Base-by-base conservation (phyloP, 1,140 invertebrate genomes). In the Halesus radiatus region DNA sequence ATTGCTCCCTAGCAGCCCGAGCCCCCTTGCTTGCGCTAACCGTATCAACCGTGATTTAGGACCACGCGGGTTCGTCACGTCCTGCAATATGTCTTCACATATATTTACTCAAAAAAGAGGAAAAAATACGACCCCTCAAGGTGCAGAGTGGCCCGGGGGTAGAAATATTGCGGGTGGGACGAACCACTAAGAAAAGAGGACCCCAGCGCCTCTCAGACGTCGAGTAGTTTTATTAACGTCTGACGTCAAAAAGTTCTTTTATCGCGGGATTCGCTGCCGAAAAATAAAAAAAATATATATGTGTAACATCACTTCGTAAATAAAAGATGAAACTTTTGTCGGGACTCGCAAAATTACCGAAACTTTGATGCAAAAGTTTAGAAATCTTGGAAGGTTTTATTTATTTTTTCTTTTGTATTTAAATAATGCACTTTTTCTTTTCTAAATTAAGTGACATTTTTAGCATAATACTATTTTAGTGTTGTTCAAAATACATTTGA, bases 71-170 rank as follows among this genome's bases (percentile, higher is more conserved):
- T 64, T 83, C 79, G 81, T 83, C 81, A 83, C 81, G 81, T 83
- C 70, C 70, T 78, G 78, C 76, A 80, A 83, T 83, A 83, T 80
- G 81, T 83, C 81, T 83, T 83, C 81, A 83, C 81, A 83, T 83
- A 45, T 45, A 83, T 83, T 83, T 83, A 80, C 81, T 83, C 81
- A 72, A 77, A 78, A 80, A 78, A 64, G 73, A 83, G 80, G 77
- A 78, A 72, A 72, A 45, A 45, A 45, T 45, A 45, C 8, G 8
- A 50, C n/a, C 23, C 26, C 76, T 60, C 56, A 45, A 79, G 75
- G 66, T 76, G 72, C 76, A 54, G 45, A 32, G 50, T 29, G 3
- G 45, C 16, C 18, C 45, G 22, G 52, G 66, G 32, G 16, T 32
- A 32, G 32, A 32, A 32, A 32, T 32, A 32, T 32, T 70, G 32